Base-by-base conservation (phyloP, 2,797 vertebrate species). In the Pempheris klunzingeri region DNA sequence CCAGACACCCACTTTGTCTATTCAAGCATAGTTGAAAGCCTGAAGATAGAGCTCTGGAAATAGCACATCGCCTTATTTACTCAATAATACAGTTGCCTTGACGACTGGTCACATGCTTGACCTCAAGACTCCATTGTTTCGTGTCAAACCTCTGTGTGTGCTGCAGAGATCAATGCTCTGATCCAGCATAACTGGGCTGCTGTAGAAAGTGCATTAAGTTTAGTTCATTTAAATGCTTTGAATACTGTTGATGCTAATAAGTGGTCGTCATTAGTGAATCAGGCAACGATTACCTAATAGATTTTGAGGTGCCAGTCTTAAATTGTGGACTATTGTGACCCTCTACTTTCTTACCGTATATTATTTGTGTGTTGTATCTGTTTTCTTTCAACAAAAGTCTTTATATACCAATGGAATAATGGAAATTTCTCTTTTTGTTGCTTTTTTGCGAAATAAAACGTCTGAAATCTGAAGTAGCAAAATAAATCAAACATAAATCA, bases 21-120 rank as follows among this genome's bases (percentile, higher is more conserved):
- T 71, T 83, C 63, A 71, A 69, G 72, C 66, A 3, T 20, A 50
- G 72, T 24, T 36, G 52, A 85, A 83, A 54, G 79, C 55, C 81
- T 80, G 62, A 74, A 91, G 86, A 88, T 46, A 77, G 41, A 69
- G 52, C 74, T 84, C 87, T 90, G 71, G 77, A 87, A 92, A 92
- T 81, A 90, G 80, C 75, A 61, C 82, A 43, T 54, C 3, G 49
- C 66, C 61, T 49, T 90, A 77, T 92, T 87, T 83, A 84, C 78
- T 71, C 79, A 78, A 81, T 77, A 83, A 49, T 74, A 81, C 57
- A 15, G 87, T 90, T 64, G 80, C 79, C 81, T 20, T 55, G 78
- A n/a, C 53, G 13, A 81, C 82, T 3, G 75, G 81, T 90, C 90
- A 91, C 90, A 90, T 68, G 87, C 70, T n/a, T 65, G 66, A 82